Evolutionary conservation across 92 coral and sea anemone genomes (phyloP), one percentile per base, ranked within the genome.

Genomic region (Umimayanthus chanpuru): DNA sequence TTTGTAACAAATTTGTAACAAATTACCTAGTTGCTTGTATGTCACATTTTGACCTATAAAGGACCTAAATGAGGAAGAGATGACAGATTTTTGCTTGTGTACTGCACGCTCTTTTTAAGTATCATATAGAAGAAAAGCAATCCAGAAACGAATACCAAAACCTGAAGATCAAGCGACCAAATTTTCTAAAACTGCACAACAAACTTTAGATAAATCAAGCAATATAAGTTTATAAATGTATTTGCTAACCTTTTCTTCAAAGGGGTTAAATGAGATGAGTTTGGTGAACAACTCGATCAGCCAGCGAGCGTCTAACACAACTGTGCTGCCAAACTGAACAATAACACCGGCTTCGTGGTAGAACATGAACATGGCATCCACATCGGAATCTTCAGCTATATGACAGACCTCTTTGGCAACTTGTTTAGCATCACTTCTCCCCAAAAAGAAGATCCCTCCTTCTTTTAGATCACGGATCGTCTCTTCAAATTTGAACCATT

Each of bases 211-310:
- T 4, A 44, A 43, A 2, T 7, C 6, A 44, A 44, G 49, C 49
- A 44, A 1, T 4, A 44, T 44, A 3, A 44, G 49, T 44, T 44
- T 44, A 44, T 7, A 44, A 44, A 10, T 44, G 8, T 44, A 44
- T 64, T 41, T 64, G 55, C 80, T 49, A 56, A 68, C 86, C 66
- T n/a, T n/a, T 81, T 29, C 16, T 5, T n/a, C 66, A 16, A 77
- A 49, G 0, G 81, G 53, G 25, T 20, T 23, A 1, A 40, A 77
- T 21, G 81, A 77, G 61, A 49, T 77, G 50, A 68, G 74, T n/a
- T n/a, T 68, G 36, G 30, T 68, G 14, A 68, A 68, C 36, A 68
- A 21, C 0, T 4, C 74, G 23, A 68, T 68, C 30, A 68, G 36
- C 74, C 74, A 68, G 23, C 30, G 26, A 68, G 30, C 32, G 4